A percentile compares a stretch with the other conserved stretches of the same genome.
These are phyloP conservation scores for Oreochromis niloticus DNA, from an alignment of 2,113 vertebrate species.

Conservation along the genomic window DNA sequence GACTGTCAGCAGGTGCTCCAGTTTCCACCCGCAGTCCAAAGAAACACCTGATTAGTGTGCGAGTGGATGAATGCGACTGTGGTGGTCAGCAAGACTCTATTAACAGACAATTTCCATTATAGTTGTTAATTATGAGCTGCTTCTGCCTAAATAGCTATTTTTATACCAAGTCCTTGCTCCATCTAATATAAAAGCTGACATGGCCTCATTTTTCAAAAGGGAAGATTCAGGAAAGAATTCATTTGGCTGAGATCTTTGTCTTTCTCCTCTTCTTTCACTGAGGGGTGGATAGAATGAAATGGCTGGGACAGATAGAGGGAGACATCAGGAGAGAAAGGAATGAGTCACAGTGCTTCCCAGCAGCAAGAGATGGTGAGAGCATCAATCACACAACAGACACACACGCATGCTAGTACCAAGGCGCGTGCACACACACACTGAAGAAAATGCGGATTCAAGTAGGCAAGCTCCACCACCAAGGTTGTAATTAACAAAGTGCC, in stretches of 20 bases:
- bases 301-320: neutral
- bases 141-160: neutral
- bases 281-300: neutral
- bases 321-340: neutral
- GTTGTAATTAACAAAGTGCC: conserved; percentile 15
- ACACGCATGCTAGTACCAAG: neutral
- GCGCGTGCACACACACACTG: neutral
- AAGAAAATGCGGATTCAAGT: neutral
- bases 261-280: neutral
- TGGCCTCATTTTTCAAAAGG: neutral
- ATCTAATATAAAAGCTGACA: neutral
- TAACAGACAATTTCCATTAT: neutral
- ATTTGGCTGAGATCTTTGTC: neutral
- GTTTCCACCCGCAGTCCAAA: neutral
- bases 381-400: conserved; percentile 23
- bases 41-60: neutral
- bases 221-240: neutral
- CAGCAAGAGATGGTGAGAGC: neutral
- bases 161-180: neutral
- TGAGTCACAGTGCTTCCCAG: conserved; percentile 39
- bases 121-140: neutral
- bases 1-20: neutral
- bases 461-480: neutral
- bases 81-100: neutral
- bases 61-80: neutral